Conservation (phyloP, 2,888 invertebrate genomes). For the Amaurobius ferox region DNA sequence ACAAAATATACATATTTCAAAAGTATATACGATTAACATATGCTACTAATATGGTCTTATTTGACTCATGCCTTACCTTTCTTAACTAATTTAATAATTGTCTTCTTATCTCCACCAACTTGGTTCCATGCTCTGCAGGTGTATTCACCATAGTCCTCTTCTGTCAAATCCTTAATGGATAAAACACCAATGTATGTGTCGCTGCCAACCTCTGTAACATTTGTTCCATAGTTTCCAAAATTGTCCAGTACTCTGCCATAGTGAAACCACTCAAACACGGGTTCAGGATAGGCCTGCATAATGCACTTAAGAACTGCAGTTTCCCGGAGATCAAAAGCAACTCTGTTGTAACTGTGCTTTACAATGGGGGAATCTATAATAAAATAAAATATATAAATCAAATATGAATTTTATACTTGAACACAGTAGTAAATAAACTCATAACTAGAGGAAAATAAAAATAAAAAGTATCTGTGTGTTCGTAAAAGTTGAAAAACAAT, state of each 20-base stretch:
- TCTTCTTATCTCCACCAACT: constrained; percentile 82
- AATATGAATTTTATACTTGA: too few relatives aligned
- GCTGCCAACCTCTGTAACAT: constrained; percentile 87
- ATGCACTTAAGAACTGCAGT: constrained; percentile 91
- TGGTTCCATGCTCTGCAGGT: constrained; percentile 91
- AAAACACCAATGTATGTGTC: constrained; percentile 90
- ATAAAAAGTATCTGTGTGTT: too few relatives aligned
- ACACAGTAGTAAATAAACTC: too few relatives aligned
- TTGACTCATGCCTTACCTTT: constrained; percentile 82
- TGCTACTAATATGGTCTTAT: too few relatives aligned
- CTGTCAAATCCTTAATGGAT: constrained; percentile 79
- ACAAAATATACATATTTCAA: too few relatives aligned
- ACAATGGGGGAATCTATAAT: constrained; percentile 87
- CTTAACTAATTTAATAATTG: constrained; percentile 85
- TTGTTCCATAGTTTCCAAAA: constrained; percentile 89
- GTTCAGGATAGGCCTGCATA: constrained; percentile 93
- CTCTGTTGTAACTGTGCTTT: constrained; percentile 82
- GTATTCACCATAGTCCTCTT: constrained; percentile 90
- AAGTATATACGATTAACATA: too few relatives aligned
- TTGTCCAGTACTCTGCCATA: constrained; percentile 72
- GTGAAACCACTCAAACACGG: constrained; percentile 90
- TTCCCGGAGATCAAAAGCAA: constrained; percentile 90
- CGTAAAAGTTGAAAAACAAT: too few relatives aligned
- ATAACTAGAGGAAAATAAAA: too few relatives aligned
- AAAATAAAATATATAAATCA: background rate